These are phyloP conservation scores for Myxocyprinus asiaticus DNA, from an alignment of 2,113 vertebrate genomes.

Conservation along the genomic window DNA sequence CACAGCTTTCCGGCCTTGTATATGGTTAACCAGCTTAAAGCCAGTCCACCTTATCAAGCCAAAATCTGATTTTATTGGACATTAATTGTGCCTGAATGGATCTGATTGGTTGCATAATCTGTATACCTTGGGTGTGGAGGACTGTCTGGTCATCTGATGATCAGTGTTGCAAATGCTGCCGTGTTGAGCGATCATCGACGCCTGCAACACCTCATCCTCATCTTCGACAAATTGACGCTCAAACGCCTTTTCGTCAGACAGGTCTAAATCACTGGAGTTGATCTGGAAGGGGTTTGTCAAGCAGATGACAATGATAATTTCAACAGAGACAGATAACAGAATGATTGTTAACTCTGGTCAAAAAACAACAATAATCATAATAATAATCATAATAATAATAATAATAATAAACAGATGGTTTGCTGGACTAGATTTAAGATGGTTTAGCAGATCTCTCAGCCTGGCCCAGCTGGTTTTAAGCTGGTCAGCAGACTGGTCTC, in stretches of 20 bases:
- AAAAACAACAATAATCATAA: neutral
- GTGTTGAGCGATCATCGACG: conserved; percentile 81
- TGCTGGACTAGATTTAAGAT: no score
- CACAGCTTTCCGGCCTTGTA: no score
- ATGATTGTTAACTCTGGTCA: neutral
- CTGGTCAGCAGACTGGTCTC: no score
- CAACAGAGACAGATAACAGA: neutral
- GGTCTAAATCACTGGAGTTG: conserved; percentile 75
- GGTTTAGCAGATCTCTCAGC: no score
- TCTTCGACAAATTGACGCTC: conserved; percentile 75
- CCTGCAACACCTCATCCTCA: conserved; percentile 79
- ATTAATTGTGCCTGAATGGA: no score
- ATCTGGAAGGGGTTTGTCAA: conserved; percentile 72
- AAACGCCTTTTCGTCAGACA: conserved; percentile 78
- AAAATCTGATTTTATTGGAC: no score
- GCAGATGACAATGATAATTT: neutral
- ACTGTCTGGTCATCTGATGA: conserved; percentile 65
- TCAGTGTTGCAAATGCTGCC: conserved; percentile 77
- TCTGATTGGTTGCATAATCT: neutral
- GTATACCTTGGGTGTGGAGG: conserved; percentile 82
- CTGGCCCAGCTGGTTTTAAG: no score
- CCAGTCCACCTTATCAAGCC: no score
- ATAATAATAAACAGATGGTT: no score
- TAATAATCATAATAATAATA: no score
- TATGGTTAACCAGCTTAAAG: no score